Percentiles rank a stretch among this genome's conserved stretches.
Evolutionary conservation across 2,113 vertebrate species (phyloP).

Genomic region (Aegypius monachus): DNA sequence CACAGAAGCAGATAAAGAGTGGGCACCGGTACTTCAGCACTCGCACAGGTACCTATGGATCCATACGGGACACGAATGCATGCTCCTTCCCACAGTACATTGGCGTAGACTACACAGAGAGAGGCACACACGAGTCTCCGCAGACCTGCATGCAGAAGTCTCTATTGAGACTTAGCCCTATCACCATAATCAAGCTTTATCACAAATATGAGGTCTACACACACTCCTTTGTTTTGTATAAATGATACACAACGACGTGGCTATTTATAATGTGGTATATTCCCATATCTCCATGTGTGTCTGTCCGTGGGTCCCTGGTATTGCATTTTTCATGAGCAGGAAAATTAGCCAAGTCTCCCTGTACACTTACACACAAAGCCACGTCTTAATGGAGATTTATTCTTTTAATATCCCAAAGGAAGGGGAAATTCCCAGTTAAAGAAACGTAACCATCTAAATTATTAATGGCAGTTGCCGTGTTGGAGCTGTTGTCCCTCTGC

Average conservation of each 20-base stretch:
- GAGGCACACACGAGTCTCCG: neutral
- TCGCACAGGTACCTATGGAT: neutral
- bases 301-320: neutral
- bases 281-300: neutral
- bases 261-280: neutral
- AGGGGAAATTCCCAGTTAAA: constrained; percentile 11
- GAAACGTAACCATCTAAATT: neutral
- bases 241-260: accelerated
- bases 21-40: accelerated
- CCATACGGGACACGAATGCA: accelerated
- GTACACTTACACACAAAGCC: neutral
- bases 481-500: neutral
- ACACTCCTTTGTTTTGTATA: neutral
- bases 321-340: neutral
- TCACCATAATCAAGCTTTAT: accelerated
- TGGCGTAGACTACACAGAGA: accelerated
- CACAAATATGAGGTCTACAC: neutral
- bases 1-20: neutral
- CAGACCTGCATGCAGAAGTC: no score
- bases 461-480: neutral
- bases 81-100: accelerated
- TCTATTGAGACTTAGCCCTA: accelerated
- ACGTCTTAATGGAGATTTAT: constrained; percentile 2
- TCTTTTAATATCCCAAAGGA: constrained; percentile 34
- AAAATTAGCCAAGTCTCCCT: neutral